phyloP scores from a whole-genome alignment of 1,140 invertebrate species.

The Temnothorax curvispinosus region DNA sequence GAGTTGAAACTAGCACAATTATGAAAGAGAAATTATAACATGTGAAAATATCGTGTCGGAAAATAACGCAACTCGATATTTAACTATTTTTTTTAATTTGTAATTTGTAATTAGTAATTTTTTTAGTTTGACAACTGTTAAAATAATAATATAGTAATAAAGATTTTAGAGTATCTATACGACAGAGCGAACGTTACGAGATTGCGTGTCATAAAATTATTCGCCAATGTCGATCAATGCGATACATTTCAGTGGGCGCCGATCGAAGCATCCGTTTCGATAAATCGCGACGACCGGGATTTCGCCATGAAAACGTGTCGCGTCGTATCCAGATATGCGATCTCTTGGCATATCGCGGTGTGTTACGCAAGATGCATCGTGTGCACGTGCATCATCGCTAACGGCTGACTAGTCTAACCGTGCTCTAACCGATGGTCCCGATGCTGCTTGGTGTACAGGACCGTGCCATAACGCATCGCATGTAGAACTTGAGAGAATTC shows the following conservation, averaged over 20 bases:
- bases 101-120: neutral
- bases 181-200: neutral
- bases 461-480: conserved; percentile 39
- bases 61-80: neutral
- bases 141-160: neutral
- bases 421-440: neutral
- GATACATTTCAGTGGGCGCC: neutral
- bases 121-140: neutral
- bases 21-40: neutral
- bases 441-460: conserved; percentile 3
- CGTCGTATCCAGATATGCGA: conserved; percentile 5
- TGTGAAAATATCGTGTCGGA: neutral
- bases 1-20: neutral
- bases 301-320: conserved; percentile 25
- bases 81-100: neutral
- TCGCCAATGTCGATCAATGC: neutral
- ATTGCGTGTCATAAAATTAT: neutral
- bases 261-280: conserved; percentile 11
- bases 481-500: conserved; percentile 36
- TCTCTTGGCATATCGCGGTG: conserved; percentile 32
- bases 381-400: conserved; percentile 37
- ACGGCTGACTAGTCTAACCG: conserved; percentile 14
- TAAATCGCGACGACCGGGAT: conserved; percentile 9
- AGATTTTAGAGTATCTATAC: neutral
- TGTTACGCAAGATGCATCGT: conserved; percentile 19